phyloP scores from a whole-genome alignment of 37 sponge, comb jelly and placozoan genomes.

The Eunapius fragilis region DNA sequence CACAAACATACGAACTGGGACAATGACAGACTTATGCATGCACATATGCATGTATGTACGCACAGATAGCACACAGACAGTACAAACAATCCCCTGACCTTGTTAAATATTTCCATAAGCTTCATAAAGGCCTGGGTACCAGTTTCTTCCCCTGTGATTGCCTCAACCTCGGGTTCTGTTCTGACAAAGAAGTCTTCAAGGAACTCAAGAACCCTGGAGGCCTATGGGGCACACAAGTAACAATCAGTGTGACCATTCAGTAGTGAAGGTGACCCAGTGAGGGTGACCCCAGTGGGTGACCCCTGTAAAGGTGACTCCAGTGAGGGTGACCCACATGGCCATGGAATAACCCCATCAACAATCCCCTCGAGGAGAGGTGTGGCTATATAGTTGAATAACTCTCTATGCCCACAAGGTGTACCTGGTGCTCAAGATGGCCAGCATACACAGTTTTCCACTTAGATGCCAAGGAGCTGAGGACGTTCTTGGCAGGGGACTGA shows the following conservation, averaged over 20 bases:
- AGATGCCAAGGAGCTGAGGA: conserved; percentile 62
- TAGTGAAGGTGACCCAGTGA: no score
- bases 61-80: no score
- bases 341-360: no score
- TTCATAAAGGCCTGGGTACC: conserved; percentile 51
- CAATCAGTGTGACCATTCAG: background rate
- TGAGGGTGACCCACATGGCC: no score
- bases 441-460: conserved; percentile 86
- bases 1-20: no score
- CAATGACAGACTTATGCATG: no score
- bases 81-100: conserved; percentile 46
- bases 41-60: background rate
- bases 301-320: no score
- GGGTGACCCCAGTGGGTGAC: no score
- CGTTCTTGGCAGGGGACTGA: conserved; percentile 67
- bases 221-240: background rate
- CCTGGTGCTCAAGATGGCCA: conserved; percentile 71
- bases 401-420: conserved; percentile 10
- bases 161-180: conserved; percentile 80
- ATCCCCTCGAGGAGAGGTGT: no score
- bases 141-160: conserved; percentile 58
- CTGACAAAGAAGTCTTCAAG: conserved; percentile 75
- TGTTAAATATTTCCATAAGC: conserved; percentile 71
- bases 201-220: conserved; percentile 27
- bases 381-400: no score